Evolutionary conservation across 2,888 invertebrate species (phyloP), one percentile per base, ranked within the genome.

Genomic region (Danaus chrysippus): DNA sequence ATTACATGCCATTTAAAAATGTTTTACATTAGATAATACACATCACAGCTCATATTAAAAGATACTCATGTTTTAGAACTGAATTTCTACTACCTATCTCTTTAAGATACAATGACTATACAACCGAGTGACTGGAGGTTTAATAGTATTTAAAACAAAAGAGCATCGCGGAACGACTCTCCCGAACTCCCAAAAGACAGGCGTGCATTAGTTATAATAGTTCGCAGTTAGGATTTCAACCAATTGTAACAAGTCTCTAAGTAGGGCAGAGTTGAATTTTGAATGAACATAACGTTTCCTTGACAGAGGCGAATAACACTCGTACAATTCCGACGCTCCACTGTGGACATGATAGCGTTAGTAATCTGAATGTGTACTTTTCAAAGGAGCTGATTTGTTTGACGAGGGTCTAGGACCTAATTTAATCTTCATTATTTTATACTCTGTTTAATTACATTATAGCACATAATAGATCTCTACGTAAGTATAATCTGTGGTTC

Each of bases 171-270:
- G 49, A 17, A 49, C 49, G 17, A 49, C 17, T n/a, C 9, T 49
- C 49, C 17, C 49, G 49, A 15, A 49, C 49, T 49, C 49, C 67
- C 70, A 63, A 62, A 68, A 70, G 69, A 70, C 68, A 57, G 42
- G 60, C 62, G 59, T 68, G 68, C 70, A 70, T 72, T 71, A 69
- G 67, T 64, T 64, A 69, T 71, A 71, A 69, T 68, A 69, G 65
- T 61, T 60, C 62, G 59, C 66, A 59, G 63, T 65, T 66, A 68
- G 67, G 61, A 63, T 59, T 64, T 67, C 67, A 54, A 64, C 64
- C 64, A 61, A 67, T 67, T 64, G 61, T 63, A 58, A 58, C 62
- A 62, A 64, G 65, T 69, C 61, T 56, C 61, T 61, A 69, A 69
- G 57, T 68, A 59, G 69, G 68, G 61, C 68, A 64, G 56, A 53